These are phyloP conservation scores for Masnerella sp. DNA, from an alignment of 2,888 invertebrate genomes.

Conservation along the genomic window DNA sequence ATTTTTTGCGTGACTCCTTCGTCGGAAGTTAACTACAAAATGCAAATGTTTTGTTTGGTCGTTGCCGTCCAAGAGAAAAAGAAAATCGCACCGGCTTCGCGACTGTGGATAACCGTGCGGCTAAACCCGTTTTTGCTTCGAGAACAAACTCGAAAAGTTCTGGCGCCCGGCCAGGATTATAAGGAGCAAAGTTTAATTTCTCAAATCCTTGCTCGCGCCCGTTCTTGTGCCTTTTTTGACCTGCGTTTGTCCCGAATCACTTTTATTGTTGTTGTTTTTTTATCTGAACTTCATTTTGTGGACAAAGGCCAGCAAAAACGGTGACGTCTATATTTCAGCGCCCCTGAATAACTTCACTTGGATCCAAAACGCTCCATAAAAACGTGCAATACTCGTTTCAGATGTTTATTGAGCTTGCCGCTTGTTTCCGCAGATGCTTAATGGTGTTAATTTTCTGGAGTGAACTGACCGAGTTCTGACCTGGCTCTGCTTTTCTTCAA, in stretches of 20 bases:
- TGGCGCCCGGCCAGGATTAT: conserved; percentile 72
- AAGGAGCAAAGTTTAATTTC: conserved; percentile 73
- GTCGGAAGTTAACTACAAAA: conserved; percentile 31
- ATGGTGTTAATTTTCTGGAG: conserved; percentile 18
- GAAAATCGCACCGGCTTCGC: conserved; percentile 44
- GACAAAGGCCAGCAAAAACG: conserved; percentile 19
- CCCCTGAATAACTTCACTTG: conserved; percentile 39
- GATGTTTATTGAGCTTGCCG: conserved; percentile 35
- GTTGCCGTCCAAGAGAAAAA: conserved; percentile 21
- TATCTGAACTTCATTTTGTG: conserved; percentile 39
- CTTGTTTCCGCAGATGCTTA: conserved; percentile 19
- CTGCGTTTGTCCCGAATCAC: conserved; percentile 53
- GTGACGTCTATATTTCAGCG: conserved; percentile 27
- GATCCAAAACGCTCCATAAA: conserved; percentile 28
- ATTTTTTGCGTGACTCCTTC: background rate
- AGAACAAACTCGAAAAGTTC: conserved; percentile 65
- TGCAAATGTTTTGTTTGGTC: conserved; percentile 48
- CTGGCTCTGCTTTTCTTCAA: background rate
- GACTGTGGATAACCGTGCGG: conserved; percentile 56
- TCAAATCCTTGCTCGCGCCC: conserved; percentile 63
- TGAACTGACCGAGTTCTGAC: conserved; percentile 1
- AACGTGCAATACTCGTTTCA: conserved; percentile 20
- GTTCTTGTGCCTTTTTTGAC: conserved; percentile 35
- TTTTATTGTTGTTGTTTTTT: conserved; percentile 55
- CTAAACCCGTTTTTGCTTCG: conserved; percentile 56